Evolutionary conservation across 2,888 invertebrate species (phyloP).

Genomic region (Coleophora flavipennella): DNA sequence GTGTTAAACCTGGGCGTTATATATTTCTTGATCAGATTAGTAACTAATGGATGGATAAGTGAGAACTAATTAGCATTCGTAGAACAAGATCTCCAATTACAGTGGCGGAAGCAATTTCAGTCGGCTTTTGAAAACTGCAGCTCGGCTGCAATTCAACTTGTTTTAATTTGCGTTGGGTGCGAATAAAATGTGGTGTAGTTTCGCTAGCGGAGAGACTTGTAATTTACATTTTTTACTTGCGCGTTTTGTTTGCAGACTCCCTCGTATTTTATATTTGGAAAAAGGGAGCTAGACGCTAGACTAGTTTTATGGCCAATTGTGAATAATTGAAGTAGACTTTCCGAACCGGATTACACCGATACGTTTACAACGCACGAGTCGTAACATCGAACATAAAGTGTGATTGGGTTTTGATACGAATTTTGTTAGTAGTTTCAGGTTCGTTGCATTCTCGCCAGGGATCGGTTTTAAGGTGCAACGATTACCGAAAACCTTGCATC

Average conservation of each 20-base stretch:
- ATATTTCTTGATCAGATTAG: background rate
- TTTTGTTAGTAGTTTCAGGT: no score
- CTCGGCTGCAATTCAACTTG: slow-evolving; percentile 7
- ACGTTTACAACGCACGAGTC: no score
- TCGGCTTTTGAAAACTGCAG: slow-evolving; percentile 5
- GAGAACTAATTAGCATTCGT: slow-evolving; percentile 5
- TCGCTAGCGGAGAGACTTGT: background rate
- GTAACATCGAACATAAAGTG: no score
- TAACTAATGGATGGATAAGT: background rate
- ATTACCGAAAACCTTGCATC: no score
- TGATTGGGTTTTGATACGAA: no score
- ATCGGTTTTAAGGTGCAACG: no score
- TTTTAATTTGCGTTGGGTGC: background rate
- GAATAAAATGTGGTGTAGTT: background rate
- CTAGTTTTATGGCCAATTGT: background rate
- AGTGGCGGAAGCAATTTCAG: slow-evolving; percentile 11
- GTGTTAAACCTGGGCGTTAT: slow-evolving; percentile 8
- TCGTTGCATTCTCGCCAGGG: no score
- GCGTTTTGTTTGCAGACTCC: background rate
- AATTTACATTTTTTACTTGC: background rate
- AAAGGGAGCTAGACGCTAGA: no score
- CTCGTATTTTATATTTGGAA: background rate
- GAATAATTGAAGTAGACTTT: no score
- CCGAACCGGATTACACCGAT: no score
- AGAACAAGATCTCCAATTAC: slow-evolving; percentile 20